phyloP scores from a whole-genome alignment of 2,797 vertebrate species.

The Molossus molossus region DNA sequence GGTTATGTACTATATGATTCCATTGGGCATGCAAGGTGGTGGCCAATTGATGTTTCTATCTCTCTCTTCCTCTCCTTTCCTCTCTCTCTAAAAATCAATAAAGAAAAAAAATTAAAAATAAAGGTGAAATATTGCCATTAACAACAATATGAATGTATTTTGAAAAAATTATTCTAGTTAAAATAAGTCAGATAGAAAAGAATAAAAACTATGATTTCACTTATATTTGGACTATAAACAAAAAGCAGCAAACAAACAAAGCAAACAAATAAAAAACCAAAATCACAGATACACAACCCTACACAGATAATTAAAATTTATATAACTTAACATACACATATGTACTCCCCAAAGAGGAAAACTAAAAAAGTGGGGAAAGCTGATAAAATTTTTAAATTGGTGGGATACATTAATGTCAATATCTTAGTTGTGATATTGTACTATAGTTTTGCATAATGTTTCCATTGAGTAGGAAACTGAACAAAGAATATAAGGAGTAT shows the following conservation, averaged over 20 bases:
- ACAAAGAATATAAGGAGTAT: neutral
- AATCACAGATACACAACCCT: neutral
- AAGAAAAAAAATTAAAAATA: too few species aligned
- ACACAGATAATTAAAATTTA: neutral
- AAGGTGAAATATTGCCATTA: neutral
- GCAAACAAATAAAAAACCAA: neutral
- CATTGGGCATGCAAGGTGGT: neutral
- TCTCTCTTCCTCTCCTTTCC: too few species aligned
- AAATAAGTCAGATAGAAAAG: neutral
- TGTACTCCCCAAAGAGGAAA: neutral
- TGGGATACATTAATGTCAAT: neutral
- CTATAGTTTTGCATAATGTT: slow-evolving; percentile 21
- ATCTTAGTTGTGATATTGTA: neutral
- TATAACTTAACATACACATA: neutral
- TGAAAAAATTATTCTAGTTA: neutral
- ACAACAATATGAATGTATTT: neutral
- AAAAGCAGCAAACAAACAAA: neutral
- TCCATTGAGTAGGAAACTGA: neutral
- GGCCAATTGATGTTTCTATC: too few species aligned
- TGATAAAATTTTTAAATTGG: neutral
- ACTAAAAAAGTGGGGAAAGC: neutral
- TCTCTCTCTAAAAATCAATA: too few species aligned
- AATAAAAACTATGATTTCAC: neutral
- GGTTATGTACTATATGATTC: neutral
- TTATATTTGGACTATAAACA: neutral